phyloP scores from a whole-genome alignment of 2,888 invertebrate genomes.

The Mechanitis messenoides region DNA sequence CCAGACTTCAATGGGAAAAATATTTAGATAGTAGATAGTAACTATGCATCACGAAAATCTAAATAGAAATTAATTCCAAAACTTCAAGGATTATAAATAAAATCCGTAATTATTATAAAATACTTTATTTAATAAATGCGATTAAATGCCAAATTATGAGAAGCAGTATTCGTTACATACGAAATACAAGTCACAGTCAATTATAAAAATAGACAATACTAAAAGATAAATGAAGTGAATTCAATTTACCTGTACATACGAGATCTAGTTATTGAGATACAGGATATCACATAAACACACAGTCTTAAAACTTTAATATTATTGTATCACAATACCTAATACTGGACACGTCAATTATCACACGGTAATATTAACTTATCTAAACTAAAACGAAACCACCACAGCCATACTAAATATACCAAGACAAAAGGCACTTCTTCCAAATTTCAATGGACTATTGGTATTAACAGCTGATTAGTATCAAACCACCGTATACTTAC shows the following conservation, averaged over 20 bases:
- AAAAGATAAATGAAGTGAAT: slow-evolving; percentile 27
- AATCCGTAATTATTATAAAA: slow-evolving; percentile 21
- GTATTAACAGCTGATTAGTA: slow-evolving; percentile 8
- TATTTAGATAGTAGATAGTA: too few relatives aligned
- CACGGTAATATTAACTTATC: slow-evolving; percentile 31
- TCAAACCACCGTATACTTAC: slow-evolving; percentile 13
- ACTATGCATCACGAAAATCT: too few relatives aligned
- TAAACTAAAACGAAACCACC: neutral
- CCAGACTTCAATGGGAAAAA: too few relatives aligned
- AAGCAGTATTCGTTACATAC: slow-evolving; percentile 17
- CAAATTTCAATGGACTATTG: slow-evolving; percentile 17
- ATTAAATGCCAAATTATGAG: slow-evolving; percentile 29
- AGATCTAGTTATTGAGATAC: slow-evolving; percentile 43
- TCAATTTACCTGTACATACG: slow-evolving; percentile 33
- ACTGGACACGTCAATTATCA: slow-evolving; percentile 55
- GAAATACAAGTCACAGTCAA: slow-evolving; percentile 2
- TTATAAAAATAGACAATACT: slow-evolving; percentile 32
- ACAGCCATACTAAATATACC: slow-evolving; percentile 17
- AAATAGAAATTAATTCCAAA: slow-evolving; percentile 6
- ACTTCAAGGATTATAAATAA: slow-evolving; percentile 7
- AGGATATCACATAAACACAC: slow-evolving; percentile 41
- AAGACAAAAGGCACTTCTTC: slow-evolving; percentile 25
- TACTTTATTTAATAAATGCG: slow-evolving; percentile 27
- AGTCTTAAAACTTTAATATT: slow-evolving; percentile 39
- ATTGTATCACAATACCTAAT: slow-evolving; percentile 47